Base-by-base conservation (phyloP, 2,113 vertebrate genomes). In the Oreochromis aureus region DNA sequence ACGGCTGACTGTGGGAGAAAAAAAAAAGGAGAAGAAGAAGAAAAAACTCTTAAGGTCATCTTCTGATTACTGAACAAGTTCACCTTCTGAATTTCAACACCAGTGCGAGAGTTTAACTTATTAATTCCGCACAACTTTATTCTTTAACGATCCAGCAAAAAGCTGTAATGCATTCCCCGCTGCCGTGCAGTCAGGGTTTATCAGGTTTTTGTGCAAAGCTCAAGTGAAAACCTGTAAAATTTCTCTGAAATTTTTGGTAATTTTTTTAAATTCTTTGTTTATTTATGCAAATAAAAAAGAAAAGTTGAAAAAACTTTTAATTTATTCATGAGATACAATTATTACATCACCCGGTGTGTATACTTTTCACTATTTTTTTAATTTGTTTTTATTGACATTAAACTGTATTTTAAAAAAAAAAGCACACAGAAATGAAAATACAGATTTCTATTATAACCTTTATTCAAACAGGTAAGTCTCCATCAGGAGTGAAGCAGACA, bases 21-120 rank as follows among this genome's bases (percentile, higher is more conserved):
- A 69, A 41, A n/a, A 66, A 66, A 39, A n/a, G 61, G 11, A 56
- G 59, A 18, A 16, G 22, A 27, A 27, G 39, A 16, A 16, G 41
- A 27, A 76, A 76, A 48, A 30, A 36, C 54, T 41, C 53, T 10
- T 6, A 34, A 93, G 94, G 92, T 95, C 91, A 82, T 48, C 59
- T 6, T 59, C 88, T 91, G 89, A 93, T 91, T 87, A 88, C 80
- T 76, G 46, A 91, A 36, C 80, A 32, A 71, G 80, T 91, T 91
- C 93, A 94, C 44, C 83, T 80, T 5, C 83, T 81, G 83, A 54
- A 84, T 87, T 81, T 81, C 39, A 61, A 58, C 63, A 79, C n/a
- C 81, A 63, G 59, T 7, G 81, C 56, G 63, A 87, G 44, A 89
- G 55, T 90, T 94, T 80, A 54, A 90, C 90, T 91, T 86, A 81